Conservation (phyloP, 2,797 vertebrate species). For the Peromyscus melanophrys region DNA sequence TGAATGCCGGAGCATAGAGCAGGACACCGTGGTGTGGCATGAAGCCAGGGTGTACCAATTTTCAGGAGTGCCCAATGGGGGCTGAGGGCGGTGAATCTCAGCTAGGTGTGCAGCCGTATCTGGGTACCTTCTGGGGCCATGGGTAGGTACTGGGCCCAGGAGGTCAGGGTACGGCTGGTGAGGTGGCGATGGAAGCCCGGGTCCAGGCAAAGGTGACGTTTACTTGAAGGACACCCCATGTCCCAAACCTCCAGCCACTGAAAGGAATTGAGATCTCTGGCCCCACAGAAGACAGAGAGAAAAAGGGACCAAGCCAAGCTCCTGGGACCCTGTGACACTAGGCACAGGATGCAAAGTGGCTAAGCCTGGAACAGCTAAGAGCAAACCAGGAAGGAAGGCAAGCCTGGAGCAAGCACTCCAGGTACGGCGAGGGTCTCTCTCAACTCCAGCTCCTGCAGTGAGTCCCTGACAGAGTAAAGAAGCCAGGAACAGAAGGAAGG, state of each 20-base stretch:
- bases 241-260: not conserved
- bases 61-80: not conserved
- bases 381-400: not conserved
- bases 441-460: not conserved
- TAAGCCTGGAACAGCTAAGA: not conserved
- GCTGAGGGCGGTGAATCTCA: not conserved
- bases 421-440: not conserved
- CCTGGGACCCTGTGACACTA: not conserved
- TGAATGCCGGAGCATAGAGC: not conserved
- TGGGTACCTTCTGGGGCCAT: not conserved
- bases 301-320: not conserved
- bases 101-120: not conserved
- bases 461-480: accelerated
- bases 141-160: too few species aligned
- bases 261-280: not conserved
- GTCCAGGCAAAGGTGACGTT: not conserved
- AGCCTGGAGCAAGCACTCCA: not conserved
- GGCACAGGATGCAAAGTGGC: not conserved
- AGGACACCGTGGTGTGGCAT: not conserved
- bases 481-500: not conserved
- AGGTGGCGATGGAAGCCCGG: not conserved
- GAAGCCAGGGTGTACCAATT: not conserved
- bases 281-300: not conserved
- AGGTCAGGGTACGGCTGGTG: not conserved
- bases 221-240: not conserved